Conservation (phyloP, 2,113 vertebrate genomes). For the Amblyopsis rosae region DNA sequence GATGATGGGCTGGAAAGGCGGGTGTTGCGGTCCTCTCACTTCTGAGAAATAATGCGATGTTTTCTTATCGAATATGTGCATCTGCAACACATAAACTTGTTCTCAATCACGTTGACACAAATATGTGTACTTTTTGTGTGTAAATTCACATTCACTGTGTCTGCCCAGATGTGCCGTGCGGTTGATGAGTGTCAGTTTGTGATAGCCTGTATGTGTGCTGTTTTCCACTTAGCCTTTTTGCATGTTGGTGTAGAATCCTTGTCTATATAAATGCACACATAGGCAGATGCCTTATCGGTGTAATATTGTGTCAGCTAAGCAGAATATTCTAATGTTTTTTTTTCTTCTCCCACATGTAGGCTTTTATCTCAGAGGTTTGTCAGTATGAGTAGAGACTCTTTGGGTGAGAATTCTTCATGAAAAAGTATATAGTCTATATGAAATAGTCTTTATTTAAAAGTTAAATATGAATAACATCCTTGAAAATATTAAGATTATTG, state of each 20-base stretch:
- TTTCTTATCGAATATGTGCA: constrained; percentile 62
- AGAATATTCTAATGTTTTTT: constrained; percentile 68
- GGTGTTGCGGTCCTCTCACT: constrained; percentile 60
- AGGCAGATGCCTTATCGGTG: constrained; percentile 66
- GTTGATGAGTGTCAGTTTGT: constrained; percentile 29
- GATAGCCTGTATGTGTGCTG: constrained; percentile 27
- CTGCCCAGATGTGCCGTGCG: constrained; percentile 38
- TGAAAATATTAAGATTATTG: too few relatives aligned
- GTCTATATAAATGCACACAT: constrained; percentile 58
- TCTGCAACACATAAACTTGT: constrained; percentile 17
- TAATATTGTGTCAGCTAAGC: constrained; percentile 69
- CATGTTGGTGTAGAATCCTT: constrained; percentile 47
- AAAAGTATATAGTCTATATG: too few relatives aligned
- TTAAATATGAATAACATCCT: constrained; percentile 7
- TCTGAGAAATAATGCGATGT: constrained; percentile 75
- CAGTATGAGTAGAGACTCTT: constrained; percentile 19
- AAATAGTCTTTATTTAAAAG: too few relatives aligned
- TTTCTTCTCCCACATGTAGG: constrained; percentile 63
- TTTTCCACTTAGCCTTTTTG: constrained; percentile 38
- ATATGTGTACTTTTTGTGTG: constrained; percentile 22
- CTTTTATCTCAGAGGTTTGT: constrained; percentile 56
- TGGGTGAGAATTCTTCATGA: constrained; percentile 10
- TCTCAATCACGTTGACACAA: constrained; percentile 30
- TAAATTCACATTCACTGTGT: constrained; percentile 42
- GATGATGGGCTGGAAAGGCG: constrained; percentile 61